phyloP scores from a whole-genome alignment of 2,113 vertebrate genomes.

The Crocuta crocuta region DNA sequence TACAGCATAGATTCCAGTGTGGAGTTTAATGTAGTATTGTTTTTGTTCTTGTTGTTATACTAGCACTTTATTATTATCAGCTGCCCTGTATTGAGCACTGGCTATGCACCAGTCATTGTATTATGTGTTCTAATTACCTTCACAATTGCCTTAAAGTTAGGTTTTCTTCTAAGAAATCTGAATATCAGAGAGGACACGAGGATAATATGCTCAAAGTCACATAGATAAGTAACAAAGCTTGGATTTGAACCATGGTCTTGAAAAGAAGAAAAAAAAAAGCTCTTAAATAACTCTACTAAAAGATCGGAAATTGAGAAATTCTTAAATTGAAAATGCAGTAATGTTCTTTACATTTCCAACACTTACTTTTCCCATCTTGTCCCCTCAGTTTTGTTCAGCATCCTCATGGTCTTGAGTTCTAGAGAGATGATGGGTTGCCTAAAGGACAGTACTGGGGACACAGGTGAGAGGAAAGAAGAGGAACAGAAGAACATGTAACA shows the following conservation, averaged over 20 bases:
- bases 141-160: background rate
- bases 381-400: background rate
- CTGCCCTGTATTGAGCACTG: background rate
- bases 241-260: background rate
- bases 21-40: background rate
- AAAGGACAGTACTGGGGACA: background rate
- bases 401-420: background rate
- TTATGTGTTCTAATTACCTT: background rate
- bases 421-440: background rate
- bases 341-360: background rate
- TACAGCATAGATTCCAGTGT: background rate
- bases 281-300: background rate
- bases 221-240: background rate
- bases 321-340: background rate
- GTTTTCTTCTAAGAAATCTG: background rate
- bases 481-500: background rate
- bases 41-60: background rate
- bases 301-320: background rate
- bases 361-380: background rate
- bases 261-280: background rate
- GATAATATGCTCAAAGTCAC: background rate
- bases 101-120: background rate
- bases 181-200: background rate
- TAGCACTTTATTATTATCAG: background rate
- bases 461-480: background rate